Conservation (phyloP, 1,140 invertebrate species). For the Coelopa frigida region DNA sequence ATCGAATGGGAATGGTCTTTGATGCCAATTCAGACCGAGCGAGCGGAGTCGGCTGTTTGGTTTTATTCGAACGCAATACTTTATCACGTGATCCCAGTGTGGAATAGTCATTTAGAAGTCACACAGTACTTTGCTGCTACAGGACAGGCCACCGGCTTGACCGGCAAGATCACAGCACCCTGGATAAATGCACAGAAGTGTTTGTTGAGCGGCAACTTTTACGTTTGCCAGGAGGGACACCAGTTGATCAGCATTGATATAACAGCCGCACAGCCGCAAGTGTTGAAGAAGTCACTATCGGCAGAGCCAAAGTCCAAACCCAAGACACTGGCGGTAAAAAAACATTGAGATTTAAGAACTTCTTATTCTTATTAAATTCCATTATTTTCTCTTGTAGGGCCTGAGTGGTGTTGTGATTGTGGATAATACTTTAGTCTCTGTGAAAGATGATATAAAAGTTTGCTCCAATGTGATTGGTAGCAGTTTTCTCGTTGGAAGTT, state of each 20-base stretch:
- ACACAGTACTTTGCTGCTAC: conserved; percentile 59
- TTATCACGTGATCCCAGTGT: conserved; percentile 59
- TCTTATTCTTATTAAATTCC: background rate
- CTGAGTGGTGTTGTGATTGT: conserved; percentile 29
- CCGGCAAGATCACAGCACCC: conserved; percentile 53
- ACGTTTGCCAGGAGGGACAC: conserved; percentile 50
- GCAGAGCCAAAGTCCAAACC: background rate
- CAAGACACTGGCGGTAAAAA: conserved; percentile 8
- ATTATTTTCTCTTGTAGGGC: conserved; percentile 18
- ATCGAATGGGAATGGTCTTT: conserved; percentile 54
- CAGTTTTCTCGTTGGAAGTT: conserved; percentile 29
- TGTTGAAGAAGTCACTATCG: conserved; percentile 15
- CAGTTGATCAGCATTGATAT: conserved; percentile 49
- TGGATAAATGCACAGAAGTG: conserved; percentile 62
- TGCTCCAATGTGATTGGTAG: conserved; percentile 19
- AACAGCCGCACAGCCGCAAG: conserved; percentile 30
- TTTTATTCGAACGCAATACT: conserved; percentile 56
- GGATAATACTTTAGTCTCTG: conserved; percentile 25
- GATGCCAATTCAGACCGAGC: conserved; percentile 46
- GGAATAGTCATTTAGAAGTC: conserved; percentile 61
- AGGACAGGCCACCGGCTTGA: conserved; percentile 53
- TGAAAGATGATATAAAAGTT: conserved; percentile 27
- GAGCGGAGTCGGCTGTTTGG: conserved; percentile 50
- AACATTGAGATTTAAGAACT: background rate
- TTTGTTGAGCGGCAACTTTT: conserved; percentile 55